A percentile compares a stretch with the other conserved stretches of the same genome.
Conservation (phyloP, 2,797 vertebrate species). For the Danionella dracula region DNA sequence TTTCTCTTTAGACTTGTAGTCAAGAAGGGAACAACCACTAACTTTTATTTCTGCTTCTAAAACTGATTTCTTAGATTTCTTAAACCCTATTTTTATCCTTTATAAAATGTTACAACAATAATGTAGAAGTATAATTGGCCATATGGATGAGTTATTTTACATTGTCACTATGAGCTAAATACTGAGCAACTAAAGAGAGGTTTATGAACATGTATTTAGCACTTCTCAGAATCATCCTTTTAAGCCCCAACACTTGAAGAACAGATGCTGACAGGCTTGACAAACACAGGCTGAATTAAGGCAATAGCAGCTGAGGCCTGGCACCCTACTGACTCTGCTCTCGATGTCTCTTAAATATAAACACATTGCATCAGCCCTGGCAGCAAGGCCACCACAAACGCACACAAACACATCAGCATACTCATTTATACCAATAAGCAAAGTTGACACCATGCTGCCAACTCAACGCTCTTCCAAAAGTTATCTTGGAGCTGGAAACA, state of each 20-base stretch:
- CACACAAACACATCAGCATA: slow-evolving; percentile 4
- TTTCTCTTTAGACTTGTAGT: no score
- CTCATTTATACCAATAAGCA: slow-evolving; percentile 11
- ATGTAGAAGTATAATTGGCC: no score
- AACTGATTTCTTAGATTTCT: no score
- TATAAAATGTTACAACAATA: no score
- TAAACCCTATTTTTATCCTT: no score
- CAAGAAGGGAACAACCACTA: no score
- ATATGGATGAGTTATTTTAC: no score
- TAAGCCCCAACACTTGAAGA: slow-evolving; percentile 9
- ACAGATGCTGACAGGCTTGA: slow-evolving; percentile 16
- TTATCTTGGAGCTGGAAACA: not conserved
- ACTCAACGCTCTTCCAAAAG: not conserved
- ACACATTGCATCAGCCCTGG: slow-evolving; percentile 15
- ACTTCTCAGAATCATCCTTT: not conserved
- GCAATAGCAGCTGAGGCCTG: slow-evolving; percentile 22
- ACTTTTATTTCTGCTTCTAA: no score
- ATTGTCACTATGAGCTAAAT: no score
- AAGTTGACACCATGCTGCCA: not conserved
- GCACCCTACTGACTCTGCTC: not conserved
- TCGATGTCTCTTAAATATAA: slow-evolving; percentile 28
- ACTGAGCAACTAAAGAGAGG: not conserved
- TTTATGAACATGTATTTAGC: not conserved
- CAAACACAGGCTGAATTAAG: slow-evolving; percentile 27
- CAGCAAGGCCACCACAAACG: not conserved